These are phyloP conservation scores for Pyxicephalus adspersus DNA, from an alignment of 2,113 vertebrate species.

Conservation along the genomic window DNA sequence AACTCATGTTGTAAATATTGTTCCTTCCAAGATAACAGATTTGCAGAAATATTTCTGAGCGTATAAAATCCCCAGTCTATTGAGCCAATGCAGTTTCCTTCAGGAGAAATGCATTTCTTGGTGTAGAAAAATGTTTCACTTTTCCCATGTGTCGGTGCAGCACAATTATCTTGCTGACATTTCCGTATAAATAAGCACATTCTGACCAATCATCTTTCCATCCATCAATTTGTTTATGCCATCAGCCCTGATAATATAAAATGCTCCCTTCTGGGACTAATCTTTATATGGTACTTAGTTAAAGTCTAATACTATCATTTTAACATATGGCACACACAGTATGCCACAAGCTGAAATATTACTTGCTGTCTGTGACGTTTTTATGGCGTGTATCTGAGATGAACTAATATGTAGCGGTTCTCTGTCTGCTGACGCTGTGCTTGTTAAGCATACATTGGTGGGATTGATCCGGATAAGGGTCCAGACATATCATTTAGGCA, in stretches of 20 bases:
- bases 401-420: constrained; percentile 11
- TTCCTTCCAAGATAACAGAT: constrained; percentile 15
- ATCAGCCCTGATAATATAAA: constrained; percentile 32
- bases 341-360: constrained; percentile 40
- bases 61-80: constrained; percentile 33
- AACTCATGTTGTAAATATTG: constrained; percentile 7
- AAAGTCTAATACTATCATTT: constrained; percentile 44
- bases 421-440: not conserved
- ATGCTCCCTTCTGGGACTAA: constrained; percentile 42
- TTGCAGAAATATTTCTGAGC: constrained; percentile 37
- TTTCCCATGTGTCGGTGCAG: constrained; percentile 28
- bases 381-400: constrained; percentile 16
- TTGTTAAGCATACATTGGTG: no score
- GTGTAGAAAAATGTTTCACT: constrained; percentile 19
- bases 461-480: no score
- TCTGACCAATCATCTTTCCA: constrained; percentile 41
- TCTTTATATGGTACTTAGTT: constrained; percentile 47
- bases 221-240: constrained; percentile 44
- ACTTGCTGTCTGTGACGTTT: constrained; percentile 14
- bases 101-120: not conserved
- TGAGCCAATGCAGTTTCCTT: constrained; percentile 28
- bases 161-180: constrained; percentile 49
- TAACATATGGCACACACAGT: constrained; percentile 41
- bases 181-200: constrained; percentile 43
- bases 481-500: no score